Evolutionary conservation across 2,113 vertebrate species (phyloP).

Genomic region (Chrysemys picta): DNA sequence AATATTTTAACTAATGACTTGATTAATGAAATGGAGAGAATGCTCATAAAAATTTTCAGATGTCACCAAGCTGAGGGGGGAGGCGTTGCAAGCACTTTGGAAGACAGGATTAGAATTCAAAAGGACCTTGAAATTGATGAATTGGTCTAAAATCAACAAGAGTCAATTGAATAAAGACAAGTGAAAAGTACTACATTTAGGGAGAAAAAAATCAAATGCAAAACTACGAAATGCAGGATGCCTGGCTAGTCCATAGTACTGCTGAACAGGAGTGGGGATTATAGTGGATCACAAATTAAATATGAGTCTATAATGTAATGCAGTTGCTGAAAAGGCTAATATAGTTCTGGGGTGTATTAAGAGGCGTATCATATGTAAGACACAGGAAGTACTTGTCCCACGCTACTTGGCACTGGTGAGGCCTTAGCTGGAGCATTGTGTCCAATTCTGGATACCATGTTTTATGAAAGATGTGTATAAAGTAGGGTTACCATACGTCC

Average conservation of each 20-base stretch:
- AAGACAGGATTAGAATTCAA: too few species aligned
- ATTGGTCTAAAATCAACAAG: background rate
- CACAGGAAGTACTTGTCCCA: background rate
- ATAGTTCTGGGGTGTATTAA: background rate
- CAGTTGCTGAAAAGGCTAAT: background rate
- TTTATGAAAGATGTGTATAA: background rate
- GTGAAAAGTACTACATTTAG: background rate
- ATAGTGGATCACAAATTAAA: background rate
- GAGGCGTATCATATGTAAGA: background rate
- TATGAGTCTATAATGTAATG: background rate
- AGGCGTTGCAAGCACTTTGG: too few species aligned
- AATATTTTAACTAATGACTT: too few species aligned
- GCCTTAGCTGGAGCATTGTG: background rate
- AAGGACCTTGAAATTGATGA: too few species aligned
- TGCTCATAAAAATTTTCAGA: too few species aligned
- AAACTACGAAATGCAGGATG: background rate
- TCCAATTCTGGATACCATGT: background rate
- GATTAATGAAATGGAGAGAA: too few species aligned
- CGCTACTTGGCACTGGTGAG: background rate
- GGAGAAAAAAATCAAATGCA: background rate
- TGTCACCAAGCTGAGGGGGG: too few species aligned
- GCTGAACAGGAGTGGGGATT: background rate
- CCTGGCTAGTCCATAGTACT: background rate
- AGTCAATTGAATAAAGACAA: background rate
- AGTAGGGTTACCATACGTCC: background rate